These are phyloP conservation scores for Sarcoramphus papa DNA, from an alignment of 2,797 vertebrate genomes.

Conservation along the genomic window DNA sequence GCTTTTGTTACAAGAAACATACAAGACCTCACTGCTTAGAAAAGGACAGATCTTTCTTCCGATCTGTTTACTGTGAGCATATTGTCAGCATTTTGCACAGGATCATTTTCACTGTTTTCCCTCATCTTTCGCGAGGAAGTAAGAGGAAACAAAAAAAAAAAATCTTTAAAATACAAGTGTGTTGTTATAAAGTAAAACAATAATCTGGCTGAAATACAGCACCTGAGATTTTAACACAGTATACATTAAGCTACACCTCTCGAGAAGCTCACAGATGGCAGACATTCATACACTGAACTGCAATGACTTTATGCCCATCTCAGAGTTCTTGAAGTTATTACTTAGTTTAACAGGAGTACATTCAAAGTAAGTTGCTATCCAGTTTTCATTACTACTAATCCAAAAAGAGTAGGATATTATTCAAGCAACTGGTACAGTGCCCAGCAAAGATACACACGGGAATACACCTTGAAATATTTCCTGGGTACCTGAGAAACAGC, in stretches of 20 bases:
- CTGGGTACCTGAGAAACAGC: accelerated
- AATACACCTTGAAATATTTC: accelerated
- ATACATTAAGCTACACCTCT: neutral
- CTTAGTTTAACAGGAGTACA: neutral
- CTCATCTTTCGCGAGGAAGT: accelerated
- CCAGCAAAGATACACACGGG: neutral
- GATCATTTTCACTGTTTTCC: neutral
- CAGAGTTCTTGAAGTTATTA: neutral
- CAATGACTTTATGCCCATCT: neutral
- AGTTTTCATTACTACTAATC: accelerated
- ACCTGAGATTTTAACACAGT: neutral
- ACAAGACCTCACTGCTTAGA: neutral
- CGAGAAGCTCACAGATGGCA: neutral
- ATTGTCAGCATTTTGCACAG: neutral
- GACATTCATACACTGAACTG: accelerated
- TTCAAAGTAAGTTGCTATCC: neutral
- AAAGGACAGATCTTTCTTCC: neutral
- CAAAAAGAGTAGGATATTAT: accelerated
- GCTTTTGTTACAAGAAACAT: neutral
- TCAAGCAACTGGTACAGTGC: accelerated
- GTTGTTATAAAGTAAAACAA: neutral
- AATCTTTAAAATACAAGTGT: neutral
- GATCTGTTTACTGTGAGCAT: neutral
- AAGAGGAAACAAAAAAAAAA: accelerated
- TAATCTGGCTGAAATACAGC: neutral